phyloP scores from a whole-genome alignment of 2,797 vertebrate genomes.

The Dendrocincla tyrannina region DNA sequence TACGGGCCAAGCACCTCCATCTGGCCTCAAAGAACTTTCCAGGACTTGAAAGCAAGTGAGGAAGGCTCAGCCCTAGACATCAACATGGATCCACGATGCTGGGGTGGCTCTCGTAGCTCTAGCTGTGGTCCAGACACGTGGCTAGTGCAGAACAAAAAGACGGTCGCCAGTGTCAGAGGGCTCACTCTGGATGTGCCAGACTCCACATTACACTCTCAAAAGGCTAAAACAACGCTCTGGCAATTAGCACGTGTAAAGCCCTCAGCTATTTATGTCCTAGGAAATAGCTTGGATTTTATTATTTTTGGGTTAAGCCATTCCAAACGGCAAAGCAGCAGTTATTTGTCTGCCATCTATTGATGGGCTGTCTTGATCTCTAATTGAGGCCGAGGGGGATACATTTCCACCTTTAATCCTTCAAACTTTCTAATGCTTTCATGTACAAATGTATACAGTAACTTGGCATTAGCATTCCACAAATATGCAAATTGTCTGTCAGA shows the following conservation, averaged over 20 bases:
- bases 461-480: conserved; percentile 80
- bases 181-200: neutral
- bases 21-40: conserved; percentile 39
- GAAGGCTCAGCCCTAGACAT: neutral
- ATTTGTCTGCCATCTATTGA: conserved; percentile 60
- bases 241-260: conserved; percentile 46
- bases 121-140: neutral
- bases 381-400: conserved; percentile 57
- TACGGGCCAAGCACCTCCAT: conserved; percentile 27
- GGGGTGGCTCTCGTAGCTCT: neutral
- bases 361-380: conserved; percentile 64
- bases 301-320: conserved; percentile 47
- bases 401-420: conserved; percentile 70
- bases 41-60: neutral
- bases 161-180: neutral
- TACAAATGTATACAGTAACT: conserved; percentile 73
- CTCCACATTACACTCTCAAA: conserved; percentile 6
- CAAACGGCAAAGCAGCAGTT: conserved; percentile 34
- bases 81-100: rapidly evolving
- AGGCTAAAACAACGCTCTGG: neutral
- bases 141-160: neutral
- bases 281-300: conserved; percentile 43
- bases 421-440: conserved; percentile 72
- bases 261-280: conserved; percentile 51
- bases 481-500: conserved; percentile 80